phyloP scores from a whole-genome alignment of 1,140 invertebrate genomes.

The Anthonomus grandis region DNA sequence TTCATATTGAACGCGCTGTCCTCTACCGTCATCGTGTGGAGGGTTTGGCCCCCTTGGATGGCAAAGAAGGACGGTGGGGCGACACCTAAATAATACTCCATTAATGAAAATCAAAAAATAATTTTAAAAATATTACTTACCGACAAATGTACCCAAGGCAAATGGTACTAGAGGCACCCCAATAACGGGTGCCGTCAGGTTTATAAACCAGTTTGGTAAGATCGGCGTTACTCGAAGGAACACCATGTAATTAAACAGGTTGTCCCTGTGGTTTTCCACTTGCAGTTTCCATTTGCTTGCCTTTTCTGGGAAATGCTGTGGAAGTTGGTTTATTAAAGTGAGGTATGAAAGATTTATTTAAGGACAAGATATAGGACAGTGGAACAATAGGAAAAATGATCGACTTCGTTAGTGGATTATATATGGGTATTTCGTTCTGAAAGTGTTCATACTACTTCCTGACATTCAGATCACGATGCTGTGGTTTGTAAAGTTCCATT shows the following conservation, averaged over 20 bases:
- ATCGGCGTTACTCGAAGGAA: constrained; percentile 97
- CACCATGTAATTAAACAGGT: constrained; percentile 95
- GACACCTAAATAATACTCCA: constrained; percentile 70
- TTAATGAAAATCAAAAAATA: constrained; percentile 1
- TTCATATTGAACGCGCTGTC: constrained; percentile 87
- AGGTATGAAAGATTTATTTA: not conserved
- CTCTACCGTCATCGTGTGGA: constrained; percentile 89
- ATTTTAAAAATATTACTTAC: constrained; percentile 13
- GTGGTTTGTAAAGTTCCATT: too few species aligned
- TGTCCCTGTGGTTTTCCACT: constrained; percentile 80
- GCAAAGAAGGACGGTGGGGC: constrained; percentile 96
- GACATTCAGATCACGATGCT: too few species aligned
- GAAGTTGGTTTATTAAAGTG: not conserved
- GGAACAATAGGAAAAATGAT: too few species aligned
- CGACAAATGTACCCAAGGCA: constrained; percentile 88
- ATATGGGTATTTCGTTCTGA: too few species aligned
- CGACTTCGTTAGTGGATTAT: too few species aligned
- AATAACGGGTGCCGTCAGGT: constrained; percentile 93
- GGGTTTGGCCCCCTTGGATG: constrained; percentile 94
- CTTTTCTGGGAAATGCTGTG: constrained; percentile 79
- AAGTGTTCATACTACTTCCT: too few species aligned
- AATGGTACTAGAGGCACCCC: constrained; percentile 92
- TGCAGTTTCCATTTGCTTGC: constrained; percentile 81
- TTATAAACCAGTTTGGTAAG: constrained; percentile 99
- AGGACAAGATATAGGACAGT: too few species aligned